Percentiles rank a stretch among this genome's conserved stretches.
phyloP scores from a whole-genome alignment of 1,140 invertebrate genomes.

The Drosophila sturtevanti region DNA sequence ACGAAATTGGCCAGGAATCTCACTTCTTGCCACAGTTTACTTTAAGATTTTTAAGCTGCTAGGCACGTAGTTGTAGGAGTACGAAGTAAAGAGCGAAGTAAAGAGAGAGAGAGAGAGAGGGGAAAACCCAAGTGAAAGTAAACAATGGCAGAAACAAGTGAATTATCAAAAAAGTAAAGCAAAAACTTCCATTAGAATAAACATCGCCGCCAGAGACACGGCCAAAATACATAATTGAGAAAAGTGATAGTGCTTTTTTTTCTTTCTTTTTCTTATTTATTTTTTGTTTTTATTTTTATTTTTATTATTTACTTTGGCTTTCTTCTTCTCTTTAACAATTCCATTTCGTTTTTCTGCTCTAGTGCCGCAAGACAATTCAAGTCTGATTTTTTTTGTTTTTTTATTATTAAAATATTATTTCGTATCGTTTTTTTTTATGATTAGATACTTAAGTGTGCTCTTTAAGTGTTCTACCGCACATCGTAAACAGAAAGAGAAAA shows the following conservation, averaged over 20 bases:
- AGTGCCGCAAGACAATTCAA: background rate
- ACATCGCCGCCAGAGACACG: slow-evolving; percentile 6
- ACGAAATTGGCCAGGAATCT: slow-evolving; percentile 51
- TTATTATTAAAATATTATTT: slow-evolving; percentile 73
- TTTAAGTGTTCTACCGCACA: slow-evolving; percentile 75
- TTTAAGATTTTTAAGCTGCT: slow-evolving; percentile 29
- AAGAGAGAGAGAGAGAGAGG: background rate
- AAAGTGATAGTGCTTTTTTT: slow-evolving; percentile 74
- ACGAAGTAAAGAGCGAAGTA: too few relatives aligned
- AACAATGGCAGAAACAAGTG: slow-evolving; percentile 46
- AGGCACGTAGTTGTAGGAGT: slow-evolving; percentile 50
- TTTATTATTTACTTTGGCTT: slow-evolving; percentile 44
- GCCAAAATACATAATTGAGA: slow-evolving; percentile 66
- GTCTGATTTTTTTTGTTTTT: slow-evolving; percentile 37
- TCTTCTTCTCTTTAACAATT: slow-evolving; percentile 39
- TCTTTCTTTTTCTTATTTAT: slow-evolving; percentile 48
- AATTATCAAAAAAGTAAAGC: slow-evolving; percentile 51
- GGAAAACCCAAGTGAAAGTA: slow-evolving; percentile 61
- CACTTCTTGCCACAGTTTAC: slow-evolving; percentile 11
- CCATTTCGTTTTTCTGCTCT: slow-evolving; percentile 62
- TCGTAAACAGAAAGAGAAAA: slow-evolving; percentile 47
- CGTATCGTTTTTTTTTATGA: slow-evolving; percentile 59
- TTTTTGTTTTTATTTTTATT: slow-evolving; percentile 37
- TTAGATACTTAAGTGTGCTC: slow-evolving; percentile 65
- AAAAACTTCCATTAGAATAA: slow-evolving; percentile 68